Base-by-base conservation (phyloP, 2,888 invertebrate species). In the Noctua comes region DNA sequence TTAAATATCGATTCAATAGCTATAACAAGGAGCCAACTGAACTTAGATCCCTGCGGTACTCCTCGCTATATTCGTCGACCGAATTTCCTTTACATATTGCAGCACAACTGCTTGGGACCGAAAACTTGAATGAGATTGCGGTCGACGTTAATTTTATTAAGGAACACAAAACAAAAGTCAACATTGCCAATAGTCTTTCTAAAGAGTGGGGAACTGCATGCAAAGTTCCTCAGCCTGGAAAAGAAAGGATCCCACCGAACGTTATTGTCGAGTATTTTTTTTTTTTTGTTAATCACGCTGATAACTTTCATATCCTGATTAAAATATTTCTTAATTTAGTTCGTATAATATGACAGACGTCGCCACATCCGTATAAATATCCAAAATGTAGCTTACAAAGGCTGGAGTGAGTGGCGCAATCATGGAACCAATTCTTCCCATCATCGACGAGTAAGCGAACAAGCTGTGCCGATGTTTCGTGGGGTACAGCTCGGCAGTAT, bases 401-500 rank as follows among this genome's bases (percentile, higher is more conserved):
- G 97, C 94, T 16, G 97, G 97, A 54, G 97, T 97, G 88, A 97
- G 97, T 2, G 97, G 97, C 4, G 97, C 97, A 24, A 97, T 88
- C 91, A 97, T 97, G 1, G 97, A 97, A 11, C 97, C 97, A 62
- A 97, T 94, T 64, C 97, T 94, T 46, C 97, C 97, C 80, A 97
- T 95, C 96, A 97, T 97, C 11, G 97, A 97, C 88, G 97, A 97
- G 77, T 95, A 96, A 2, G 97, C 97, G 89, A 97, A 97, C 80
- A 97, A 92, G 24, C 97, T 97, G 89, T 97, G 97, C 62, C 97
- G 92, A 83, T 97, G 92, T 71, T 95, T 95, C 1, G 97, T 97
- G 1, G 97, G 97, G 90, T 97, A 97, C 89, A 97, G 93, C 92
- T 97, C 97, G 16, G 97, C 95, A 0, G 97, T 97, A 88, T 97